These are phyloP conservation scores for Ophion ventricosus DNA, from an alignment of 2,888 invertebrate species.

Conservation along the genomic window DNA sequence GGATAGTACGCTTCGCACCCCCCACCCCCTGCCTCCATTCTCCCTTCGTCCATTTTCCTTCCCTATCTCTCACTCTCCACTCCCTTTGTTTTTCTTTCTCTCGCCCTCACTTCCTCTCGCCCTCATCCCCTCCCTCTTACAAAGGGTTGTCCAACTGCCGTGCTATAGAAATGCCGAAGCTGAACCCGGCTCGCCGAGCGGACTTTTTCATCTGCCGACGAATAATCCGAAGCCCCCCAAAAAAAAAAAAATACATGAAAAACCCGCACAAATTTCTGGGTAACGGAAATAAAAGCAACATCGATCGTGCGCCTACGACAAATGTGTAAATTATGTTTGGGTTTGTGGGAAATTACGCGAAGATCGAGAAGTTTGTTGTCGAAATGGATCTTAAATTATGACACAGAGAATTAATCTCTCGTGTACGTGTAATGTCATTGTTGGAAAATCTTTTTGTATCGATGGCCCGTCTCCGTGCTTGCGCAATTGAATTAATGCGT, in stretches of 20 bases:
- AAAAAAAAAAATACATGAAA: not conserved
- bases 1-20: slow-evolving; percentile 10
- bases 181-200: slow-evolving; percentile 41
- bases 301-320: slow-evolving; percentile 32
- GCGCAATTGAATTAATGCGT: no score
- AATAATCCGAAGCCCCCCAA: slow-evolving; percentile 35
- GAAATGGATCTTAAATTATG: no score
- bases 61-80: not conserved
- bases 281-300: slow-evolving; percentile 37
- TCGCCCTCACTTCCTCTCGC: not conserved
- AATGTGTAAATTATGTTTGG: slow-evolving; percentile 23
- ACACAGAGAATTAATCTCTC: no score
- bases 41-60: not conserved
- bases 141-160: slow-evolving; percentile 55
- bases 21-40: slow-evolving; percentile 4
- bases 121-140: slow-evolving; percentile 18
- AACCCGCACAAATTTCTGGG: slow-evolving; percentile 26
- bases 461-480: no score
- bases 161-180: slow-evolving; percentile 40
- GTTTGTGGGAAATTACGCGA: slow-evolving; percentile 3
- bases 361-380: not conserved
- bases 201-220: slow-evolving; percentile 25
- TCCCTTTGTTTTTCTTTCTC: not conserved
- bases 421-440: no score
- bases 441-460: no score